Conservation (phyloP, 1,140 invertebrate genomes). For the Grapholita molesta region DNA sequence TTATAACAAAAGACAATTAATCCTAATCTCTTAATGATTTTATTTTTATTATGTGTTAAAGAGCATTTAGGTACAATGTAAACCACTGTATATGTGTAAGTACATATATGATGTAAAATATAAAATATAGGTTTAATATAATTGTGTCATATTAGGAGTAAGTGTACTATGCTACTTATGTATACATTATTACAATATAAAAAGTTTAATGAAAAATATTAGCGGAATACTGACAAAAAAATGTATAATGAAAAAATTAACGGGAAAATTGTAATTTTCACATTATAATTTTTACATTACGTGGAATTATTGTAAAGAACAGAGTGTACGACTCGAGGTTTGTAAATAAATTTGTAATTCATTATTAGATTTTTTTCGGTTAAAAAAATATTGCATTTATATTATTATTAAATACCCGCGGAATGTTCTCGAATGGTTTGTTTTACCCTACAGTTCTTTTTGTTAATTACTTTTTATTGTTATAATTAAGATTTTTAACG, state of each 20-base stretch:
- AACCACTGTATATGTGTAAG: slow-evolving; percentile 65
- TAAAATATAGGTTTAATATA: slow-evolving; percentile 69
- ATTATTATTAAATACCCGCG: slow-evolving; percentile 61
- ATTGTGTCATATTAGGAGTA: slow-evolving; percentile 76
- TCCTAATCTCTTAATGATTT: background rate
- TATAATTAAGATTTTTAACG: slow-evolving; percentile 77
- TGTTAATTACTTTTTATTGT: slow-evolving; percentile 76
- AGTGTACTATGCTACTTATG: slow-evolving; percentile 75
- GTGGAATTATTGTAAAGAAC: slow-evolving; percentile 1
- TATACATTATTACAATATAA: slow-evolving; percentile 69
- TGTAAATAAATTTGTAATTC: slow-evolving; percentile 73
- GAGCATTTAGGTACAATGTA: slow-evolving; percentile 42
- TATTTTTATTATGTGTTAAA: slow-evolving; percentile 8
- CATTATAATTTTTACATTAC: slow-evolving; percentile 38
- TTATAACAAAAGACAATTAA: background rate
- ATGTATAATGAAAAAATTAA: slow-evolving; percentile 32
- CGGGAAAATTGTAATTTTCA: slow-evolving; percentile 29
- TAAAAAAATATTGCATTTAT: slow-evolving; percentile 70
- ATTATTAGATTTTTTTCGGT: slow-evolving; percentile 59
- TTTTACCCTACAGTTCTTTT: slow-evolving; percentile 63
- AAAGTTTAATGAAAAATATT: slow-evolving; percentile 70
- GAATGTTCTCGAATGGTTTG: slow-evolving; percentile 70
- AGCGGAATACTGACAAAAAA: slow-evolving; percentile 58
- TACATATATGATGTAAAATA: slow-evolving; percentile 66
- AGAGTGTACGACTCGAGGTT: slow-evolving; percentile 34